Conservation (phyloP, 2,888 invertebrate species). For the Acheta domesticus region DNA sequence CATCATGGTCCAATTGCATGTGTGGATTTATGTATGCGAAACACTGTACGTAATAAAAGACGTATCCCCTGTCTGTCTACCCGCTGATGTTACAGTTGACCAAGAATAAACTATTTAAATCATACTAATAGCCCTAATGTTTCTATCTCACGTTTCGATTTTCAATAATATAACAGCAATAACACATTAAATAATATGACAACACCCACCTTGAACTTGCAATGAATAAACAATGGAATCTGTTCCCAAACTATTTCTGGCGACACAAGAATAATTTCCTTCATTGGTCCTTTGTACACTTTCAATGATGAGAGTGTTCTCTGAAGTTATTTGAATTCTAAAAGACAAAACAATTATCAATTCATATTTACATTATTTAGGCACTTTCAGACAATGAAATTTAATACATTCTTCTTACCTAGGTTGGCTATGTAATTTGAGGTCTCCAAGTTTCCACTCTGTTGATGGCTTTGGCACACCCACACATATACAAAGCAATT, state of each 20-base stretch:
- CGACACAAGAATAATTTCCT: conserved; percentile 57
- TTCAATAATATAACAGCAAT: no score
- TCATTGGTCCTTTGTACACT: conserved; percentile 54
- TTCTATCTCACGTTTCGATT: no score
- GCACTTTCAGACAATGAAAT: no score
- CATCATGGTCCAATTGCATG: no score
- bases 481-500: conserved; percentile 54
- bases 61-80: no score
- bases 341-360: conserved; percentile 31
- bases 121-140: no score
- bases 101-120: no score
- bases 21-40: no score
- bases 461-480: conserved; percentile 52
- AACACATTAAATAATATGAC: no score
- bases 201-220: conserved; percentile 52
- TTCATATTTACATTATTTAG: background rate
- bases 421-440: conserved; percentile 44
- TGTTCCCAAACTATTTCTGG: conserved; percentile 51
- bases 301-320: conserved; percentile 52
- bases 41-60: no score
- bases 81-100: no score
- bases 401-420: conserved; percentile 40
- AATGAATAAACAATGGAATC: conserved; percentile 55
- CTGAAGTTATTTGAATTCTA: conserved; percentile 49
- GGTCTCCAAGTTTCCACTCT: conserved; percentile 54